Percentiles rank a stretch among this genome's conserved stretches.
Conservation (phyloP, 2,888 invertebrate genomes). For the Imbricaverruca yamaguchii region DNA sequence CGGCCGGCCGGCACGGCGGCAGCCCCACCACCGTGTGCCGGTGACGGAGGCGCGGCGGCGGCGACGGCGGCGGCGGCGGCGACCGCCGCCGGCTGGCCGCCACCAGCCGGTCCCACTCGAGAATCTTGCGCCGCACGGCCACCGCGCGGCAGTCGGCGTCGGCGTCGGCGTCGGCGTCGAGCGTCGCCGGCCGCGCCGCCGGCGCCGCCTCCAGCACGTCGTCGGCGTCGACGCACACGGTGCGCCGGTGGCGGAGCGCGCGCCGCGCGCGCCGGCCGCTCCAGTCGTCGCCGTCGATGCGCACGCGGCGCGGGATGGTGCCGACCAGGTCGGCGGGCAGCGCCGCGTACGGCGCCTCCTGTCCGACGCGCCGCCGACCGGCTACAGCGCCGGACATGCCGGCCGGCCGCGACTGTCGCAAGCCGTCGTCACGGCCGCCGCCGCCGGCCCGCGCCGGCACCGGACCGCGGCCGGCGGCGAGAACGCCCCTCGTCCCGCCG, state of each 20-base stretch:
- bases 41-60: background rate
- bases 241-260: background rate
- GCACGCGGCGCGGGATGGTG: constrained; percentile 8
- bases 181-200: background rate
- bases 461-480: background rate
- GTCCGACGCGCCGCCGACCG: background rate
- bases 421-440: background rate
- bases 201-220: background rate
- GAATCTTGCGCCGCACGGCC: background rate
- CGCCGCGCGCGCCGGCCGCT: background rate
- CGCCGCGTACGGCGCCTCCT: background rate
- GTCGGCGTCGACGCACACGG: background rate
- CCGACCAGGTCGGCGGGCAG: constrained; percentile 7
- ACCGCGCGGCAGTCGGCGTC: background rate
- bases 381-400: background rate
- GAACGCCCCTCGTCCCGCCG: background rate
- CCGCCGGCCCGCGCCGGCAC: background rate
- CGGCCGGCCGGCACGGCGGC: background rate
- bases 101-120: constrained; percentile 1
- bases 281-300: background rate
- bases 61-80: background rate
- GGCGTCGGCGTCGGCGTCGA: background rate
- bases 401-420: too few species aligned
- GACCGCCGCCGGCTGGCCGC: background rate
- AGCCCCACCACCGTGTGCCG: background rate